Evolutionary conservation across 1,140 invertebrate species (phyloP).

Genomic region (Eriocheir sinensis): DNA sequence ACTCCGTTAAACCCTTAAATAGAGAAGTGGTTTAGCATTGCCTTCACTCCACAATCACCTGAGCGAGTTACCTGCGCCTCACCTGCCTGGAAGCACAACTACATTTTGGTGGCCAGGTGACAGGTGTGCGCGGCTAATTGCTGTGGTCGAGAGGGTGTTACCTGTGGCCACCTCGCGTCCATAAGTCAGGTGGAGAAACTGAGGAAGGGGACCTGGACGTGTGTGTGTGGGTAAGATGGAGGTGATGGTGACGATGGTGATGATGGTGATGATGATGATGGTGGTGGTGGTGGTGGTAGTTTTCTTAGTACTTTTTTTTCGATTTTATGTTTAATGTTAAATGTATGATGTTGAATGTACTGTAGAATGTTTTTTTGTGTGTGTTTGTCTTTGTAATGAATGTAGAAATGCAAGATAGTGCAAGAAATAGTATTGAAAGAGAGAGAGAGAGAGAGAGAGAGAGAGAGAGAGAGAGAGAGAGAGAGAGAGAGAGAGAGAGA

Average conservation of each 20-base stretch:
- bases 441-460: no score
- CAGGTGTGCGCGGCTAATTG: background rate
- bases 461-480: no score
- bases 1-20: no score
- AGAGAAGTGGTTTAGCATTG: no score
- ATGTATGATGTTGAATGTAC: background rate
- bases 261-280: background rate
- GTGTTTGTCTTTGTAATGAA: background rate
- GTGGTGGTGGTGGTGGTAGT: background rate
- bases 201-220: background rate
- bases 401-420: no score
- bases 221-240: background rate
- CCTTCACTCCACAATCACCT: no score
- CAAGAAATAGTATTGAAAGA: no score
- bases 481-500: no score
- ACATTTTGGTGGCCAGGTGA: background rate
- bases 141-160: background rate
- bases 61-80: no score
- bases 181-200: no score
- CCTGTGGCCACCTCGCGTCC: background rate
- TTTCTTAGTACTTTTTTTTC: no score
- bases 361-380: background rate
- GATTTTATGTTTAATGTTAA: no score
- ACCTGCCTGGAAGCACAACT: background rate
- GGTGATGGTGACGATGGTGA: background rate